Evolutionary conservation across 2,113 vertebrate species (phyloP).

Genomic region (Acrocephalus arundinaceus): DNA sequence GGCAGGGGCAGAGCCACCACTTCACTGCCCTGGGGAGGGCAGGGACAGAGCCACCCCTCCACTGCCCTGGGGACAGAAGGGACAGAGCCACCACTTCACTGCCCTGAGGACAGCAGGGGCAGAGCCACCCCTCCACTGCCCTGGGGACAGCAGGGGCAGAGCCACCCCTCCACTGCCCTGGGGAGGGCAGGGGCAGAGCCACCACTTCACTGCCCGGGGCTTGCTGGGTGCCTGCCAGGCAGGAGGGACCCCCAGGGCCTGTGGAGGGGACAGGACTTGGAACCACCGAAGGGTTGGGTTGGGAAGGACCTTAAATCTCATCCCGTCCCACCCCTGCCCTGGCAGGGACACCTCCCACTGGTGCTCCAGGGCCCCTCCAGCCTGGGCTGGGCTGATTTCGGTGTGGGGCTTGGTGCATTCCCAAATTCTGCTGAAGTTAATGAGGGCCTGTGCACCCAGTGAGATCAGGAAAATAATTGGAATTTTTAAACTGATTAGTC

Average conservation of each 20-base stretch:
- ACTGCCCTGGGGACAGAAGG: accelerated
- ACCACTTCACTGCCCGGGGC: accelerated
- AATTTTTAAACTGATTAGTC: background rate
- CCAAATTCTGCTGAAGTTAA: background rate
- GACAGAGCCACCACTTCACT: background rate
- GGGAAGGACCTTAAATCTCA: background rate
- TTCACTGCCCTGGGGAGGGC: accelerated
- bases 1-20: background rate
- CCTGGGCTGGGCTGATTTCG: background rate
- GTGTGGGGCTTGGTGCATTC: background rate
- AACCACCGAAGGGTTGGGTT: accelerated
- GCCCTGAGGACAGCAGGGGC: accelerated
- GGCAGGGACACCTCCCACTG: background rate
- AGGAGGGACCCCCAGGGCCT: background rate
- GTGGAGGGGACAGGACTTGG: background rate
- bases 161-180: too few species aligned
- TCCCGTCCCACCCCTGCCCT: accelerated
- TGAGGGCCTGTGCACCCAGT: background rate
- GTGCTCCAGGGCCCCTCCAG: background rate
- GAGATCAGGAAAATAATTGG: background rate
- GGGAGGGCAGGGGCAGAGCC: background rate
- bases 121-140: too few species aligned
- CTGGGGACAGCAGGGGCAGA: background rate
- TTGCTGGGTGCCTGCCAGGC: background rate
- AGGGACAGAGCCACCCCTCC: background rate